phyloP scores from a whole-genome alignment of 1,140 invertebrate species.

The Musca vetustissima region DNA sequence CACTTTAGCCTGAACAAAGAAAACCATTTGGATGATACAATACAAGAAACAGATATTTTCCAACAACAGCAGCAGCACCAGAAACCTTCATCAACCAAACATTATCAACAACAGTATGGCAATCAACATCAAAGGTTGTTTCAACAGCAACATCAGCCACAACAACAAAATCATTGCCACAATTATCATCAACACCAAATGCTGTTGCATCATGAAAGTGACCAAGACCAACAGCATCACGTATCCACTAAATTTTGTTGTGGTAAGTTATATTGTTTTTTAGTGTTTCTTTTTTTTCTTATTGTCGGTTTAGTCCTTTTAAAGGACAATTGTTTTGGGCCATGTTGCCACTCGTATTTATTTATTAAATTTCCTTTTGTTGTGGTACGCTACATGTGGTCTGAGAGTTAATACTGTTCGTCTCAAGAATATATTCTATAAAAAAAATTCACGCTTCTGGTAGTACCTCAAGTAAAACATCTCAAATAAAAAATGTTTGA shows the following conservation, averaged over 20 bases:
- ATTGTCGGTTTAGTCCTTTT: too few species aligned
- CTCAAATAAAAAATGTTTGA: too few species aligned
- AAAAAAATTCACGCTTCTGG: too few species aligned
- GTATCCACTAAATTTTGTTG: slow-evolving; percentile 9
- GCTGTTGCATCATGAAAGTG: neutral
- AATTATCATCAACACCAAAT: slow-evolving; percentile 24
- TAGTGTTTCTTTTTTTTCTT: too few species aligned
- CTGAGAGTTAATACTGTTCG: too few species aligned
- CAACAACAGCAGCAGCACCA: neutral
- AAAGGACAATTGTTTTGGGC: too few species aligned
- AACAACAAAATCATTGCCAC: slow-evolving; percentile 13
- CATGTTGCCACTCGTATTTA: too few species aligned
- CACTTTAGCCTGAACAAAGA: too few species aligned
- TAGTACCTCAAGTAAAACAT: too few species aligned
- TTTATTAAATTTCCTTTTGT: too few species aligned
- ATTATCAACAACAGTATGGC: neutral
- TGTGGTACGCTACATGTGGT: too few species aligned
- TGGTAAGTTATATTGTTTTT: slow-evolving; percentile 12
- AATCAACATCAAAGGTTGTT: slow-evolving; percentile 7
- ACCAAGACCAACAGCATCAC: slow-evolving; percentile 25
- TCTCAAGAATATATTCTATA: too few species aligned
- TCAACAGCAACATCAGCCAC: slow-evolving; percentile 16
- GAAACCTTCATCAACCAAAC: neutral
- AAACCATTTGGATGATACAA: neutral
- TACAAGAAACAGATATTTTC: neutral